A percentile compares a stretch with the other conserved stretches of the same genome.
These are phyloP conservation scores for Zosterops hypoxanthus DNA, from an alignment of 2,113 vertebrate genomes.

Conservation along the genomic window DNA sequence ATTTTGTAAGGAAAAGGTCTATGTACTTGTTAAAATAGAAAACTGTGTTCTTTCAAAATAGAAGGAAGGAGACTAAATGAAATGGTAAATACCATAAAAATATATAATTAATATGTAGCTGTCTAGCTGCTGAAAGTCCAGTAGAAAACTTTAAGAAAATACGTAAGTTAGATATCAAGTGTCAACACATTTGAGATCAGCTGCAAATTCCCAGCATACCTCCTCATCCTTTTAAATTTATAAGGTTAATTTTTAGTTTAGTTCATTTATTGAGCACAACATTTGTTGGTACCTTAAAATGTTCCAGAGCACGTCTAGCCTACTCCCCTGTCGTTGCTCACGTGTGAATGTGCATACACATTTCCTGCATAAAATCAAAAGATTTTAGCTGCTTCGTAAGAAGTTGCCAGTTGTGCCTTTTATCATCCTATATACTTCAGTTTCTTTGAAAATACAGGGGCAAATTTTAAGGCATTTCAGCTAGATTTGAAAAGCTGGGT, in stretches of 20 bases:
- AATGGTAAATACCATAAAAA: not conserved
- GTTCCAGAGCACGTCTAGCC: not conserved
- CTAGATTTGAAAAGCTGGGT: not conserved
- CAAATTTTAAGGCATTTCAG: not conserved
- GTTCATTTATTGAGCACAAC: not conserved
- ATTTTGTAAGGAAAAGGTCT: not conserved
- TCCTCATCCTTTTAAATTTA: not conserved
- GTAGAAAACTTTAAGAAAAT: not conserved
- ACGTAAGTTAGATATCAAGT: not conserved
- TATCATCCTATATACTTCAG: not conserved
- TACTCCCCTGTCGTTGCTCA: not conserved
- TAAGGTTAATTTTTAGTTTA: not conserved
- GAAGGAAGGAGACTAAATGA: not conserved
- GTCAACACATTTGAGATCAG: not conserved
- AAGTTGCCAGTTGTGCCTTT: not conserved
- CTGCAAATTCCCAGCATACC: not conserved
- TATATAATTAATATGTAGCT: not conserved
- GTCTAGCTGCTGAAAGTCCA: not conserved
- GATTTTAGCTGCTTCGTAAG: not conserved
- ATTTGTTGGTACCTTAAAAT: not conserved
- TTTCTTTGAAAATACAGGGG: not conserved
- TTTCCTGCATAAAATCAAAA: not conserved
- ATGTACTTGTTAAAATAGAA: not conserved
- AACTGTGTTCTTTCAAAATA: not conserved
- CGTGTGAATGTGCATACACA: not conserved